A percentile compares a stretch with the other conserved stretches of the same genome.
These are phyloP conservation scores for Diachasma alloeum DNA, from an alignment of 1,140 invertebrate genomes.

Conservation along the genomic window DNA sequence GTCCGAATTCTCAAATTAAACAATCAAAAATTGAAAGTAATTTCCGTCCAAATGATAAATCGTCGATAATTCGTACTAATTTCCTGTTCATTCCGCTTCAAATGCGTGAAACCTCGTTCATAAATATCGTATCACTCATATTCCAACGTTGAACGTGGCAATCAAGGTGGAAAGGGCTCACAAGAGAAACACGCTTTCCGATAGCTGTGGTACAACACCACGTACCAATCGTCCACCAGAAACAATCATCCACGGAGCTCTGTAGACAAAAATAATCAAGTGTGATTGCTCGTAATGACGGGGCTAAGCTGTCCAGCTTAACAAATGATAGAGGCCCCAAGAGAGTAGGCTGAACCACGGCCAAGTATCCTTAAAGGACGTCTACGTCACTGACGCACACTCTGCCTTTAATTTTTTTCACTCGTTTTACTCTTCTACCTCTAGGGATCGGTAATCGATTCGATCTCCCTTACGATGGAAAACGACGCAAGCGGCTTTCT, in stretches of 20 bases:
- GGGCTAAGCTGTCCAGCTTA: slow-evolving; percentile 63
- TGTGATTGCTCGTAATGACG: slow-evolving; percentile 64
- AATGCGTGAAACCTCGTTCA: slow-evolving; percentile 14
- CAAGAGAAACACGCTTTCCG: not conserved
- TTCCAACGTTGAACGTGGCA: not conserved
- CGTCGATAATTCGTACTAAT: not conserved
- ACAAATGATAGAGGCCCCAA: slow-evolving; percentile 57
- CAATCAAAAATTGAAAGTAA: no score
- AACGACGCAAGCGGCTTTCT: slow-evolving; percentile 20
- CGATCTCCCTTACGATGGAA: slow-evolving; percentile 14
- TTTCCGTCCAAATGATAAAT: not conserved
- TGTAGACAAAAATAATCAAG: slow-evolving; percentile 66
- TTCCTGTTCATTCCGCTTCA: not conserved
- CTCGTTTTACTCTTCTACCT: not conserved
- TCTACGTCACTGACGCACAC: not conserved
- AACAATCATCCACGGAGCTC: slow-evolving; percentile 30
- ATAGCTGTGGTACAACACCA: not conserved
- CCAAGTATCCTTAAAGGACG: slow-evolving; percentile 6
- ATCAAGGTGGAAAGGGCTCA: slow-evolving; percentile 16
- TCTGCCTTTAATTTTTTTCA: not conserved
- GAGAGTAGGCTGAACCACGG: slow-evolving; percentile 2
- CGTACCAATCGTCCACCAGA: slow-evolving; percentile 10
- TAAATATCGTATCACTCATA: not conserved
- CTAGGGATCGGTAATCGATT: slow-evolving; percentile 28
- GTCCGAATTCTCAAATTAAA: no score